Conservation (phyloP, 2,888 invertebrate species). For the Eulithis prunata region DNA sequence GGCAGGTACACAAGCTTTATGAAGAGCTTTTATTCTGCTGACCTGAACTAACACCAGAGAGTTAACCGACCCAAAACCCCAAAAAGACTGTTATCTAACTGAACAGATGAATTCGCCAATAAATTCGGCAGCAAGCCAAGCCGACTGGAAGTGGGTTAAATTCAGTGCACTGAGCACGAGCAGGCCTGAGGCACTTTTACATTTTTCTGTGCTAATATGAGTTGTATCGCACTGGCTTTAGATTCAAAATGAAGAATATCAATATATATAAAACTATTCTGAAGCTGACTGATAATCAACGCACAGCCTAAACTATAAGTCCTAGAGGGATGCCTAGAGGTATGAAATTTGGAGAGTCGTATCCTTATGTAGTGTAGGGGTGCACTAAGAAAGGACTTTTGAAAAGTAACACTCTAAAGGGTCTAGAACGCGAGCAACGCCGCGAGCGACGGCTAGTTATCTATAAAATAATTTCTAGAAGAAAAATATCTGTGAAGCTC, state of each 20-base stretch:
- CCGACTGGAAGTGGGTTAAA: constrained; percentile 38
- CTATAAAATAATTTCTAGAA: no score
- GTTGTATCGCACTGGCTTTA: neutral
- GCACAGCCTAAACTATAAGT: no score
- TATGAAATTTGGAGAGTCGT: no score
- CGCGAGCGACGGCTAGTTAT: neutral
- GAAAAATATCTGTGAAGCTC: no score
- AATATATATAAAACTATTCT: no score
- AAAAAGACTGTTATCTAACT: constrained; percentile 29
- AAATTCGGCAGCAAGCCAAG: constrained; percentile 38
- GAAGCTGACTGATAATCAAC: no score
- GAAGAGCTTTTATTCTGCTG: neutral
- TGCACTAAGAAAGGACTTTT: no score
- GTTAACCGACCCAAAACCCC: constrained; percentile 12
- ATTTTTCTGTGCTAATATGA: neutral
- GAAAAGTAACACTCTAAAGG: no score
- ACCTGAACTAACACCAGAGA: constrained; percentile 4
- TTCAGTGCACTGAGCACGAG: constrained; percentile 32
- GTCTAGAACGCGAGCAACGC: no score
- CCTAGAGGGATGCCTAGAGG: no score
- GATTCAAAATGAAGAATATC: neutral
- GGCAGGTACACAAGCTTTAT: neutral
- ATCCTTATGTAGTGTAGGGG: no score
- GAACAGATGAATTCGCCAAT: constrained; percentile 37
- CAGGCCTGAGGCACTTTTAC: constrained; percentile 12